Evolutionary conservation across 1,140 invertebrate genomes (phyloP), one percentile per base, ranked within the genome.

Genomic region (Tetragonula clypearis): DNA sequence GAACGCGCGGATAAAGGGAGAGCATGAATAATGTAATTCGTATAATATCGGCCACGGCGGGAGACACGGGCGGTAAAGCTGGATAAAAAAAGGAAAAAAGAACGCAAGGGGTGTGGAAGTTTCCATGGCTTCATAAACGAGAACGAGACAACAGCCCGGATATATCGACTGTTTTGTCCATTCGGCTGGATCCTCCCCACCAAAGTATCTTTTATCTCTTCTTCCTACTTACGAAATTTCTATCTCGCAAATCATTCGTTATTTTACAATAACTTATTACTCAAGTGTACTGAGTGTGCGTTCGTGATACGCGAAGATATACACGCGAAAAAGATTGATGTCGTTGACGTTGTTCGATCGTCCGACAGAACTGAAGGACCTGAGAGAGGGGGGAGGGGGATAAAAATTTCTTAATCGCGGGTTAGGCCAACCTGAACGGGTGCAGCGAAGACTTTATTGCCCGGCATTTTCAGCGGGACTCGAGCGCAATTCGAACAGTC

Each of bases 1-100:
- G 77, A 79, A 30, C 30, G 49, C n/a, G 73, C 86, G 62, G 78
- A 71, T 81, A 81, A 89, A 89, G 89, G 85, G 78, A 80, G 80
- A 83, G 77, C 88, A 89, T 89, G 88, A 89, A 89, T 89, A 89
- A 89, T 89, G 87, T 89, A 89, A 89, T 84, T 78, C 78, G 87
- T 86, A 89, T 89, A 88, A 89, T 84, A 89, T 88, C 81, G 69
- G 60, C 15, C 84, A 77, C 41, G 35, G 35, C 65, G 83, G 66
- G 35, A 66, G 84, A 66, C 26, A 78, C 81, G 74, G 79, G 87
- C 74, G n/a, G 68, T 89, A 86, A 84, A 30, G 1, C 87, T 68
- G 78, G 77, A 84, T 86, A 86, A 82, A 89, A 30, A 30, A 30
- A 30, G 30, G 1, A 30, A 30, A 30, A 30, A 30, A 30, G 77